Conservation (phyloP, 2,888 invertebrate species). For the Yponomeuta sedellus region DNA sequence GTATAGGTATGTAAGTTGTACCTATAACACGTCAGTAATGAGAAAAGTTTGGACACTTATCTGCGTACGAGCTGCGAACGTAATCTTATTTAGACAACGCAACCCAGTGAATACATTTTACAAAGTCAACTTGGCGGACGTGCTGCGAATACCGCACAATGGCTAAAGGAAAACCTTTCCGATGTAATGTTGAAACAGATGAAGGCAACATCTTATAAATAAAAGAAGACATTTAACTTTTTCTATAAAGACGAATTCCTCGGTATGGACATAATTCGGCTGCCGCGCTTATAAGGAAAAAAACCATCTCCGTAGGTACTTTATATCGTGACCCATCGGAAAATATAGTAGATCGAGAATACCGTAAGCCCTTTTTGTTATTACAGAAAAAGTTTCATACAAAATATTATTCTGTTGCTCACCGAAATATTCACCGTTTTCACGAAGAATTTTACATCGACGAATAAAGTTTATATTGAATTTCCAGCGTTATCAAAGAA, state of each 20-base stretch:
- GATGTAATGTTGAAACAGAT: background rate
- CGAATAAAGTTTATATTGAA: background rate
- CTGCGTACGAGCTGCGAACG: background rate
- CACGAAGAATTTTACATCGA: slow-evolving; percentile 1
- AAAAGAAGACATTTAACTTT: background rate
- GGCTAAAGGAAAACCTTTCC: slow-evolving; percentile 10
- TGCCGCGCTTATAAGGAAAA: background rate
- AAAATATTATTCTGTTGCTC: background rate
- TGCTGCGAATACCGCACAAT: background rate
- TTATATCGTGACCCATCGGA: background rate
- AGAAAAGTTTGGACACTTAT: slow-evolving; percentile 8
- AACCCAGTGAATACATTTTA: slow-evolving; percentile 5
- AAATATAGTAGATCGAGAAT: background rate
- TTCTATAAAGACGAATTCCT: background rate
- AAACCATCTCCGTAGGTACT: background rate
- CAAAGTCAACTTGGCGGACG: slow-evolving; percentile 10
- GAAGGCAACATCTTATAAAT: background rate
- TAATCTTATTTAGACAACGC: slow-evolving; percentile 9
- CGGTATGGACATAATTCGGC: background rate
- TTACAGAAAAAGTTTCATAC: background rate
- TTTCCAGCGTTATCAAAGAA: background rate
- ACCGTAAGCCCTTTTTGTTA: background rate
- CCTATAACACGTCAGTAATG: background rate
- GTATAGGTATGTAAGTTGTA: background rate
- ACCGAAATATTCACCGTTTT: background rate